Conservation (phyloP, 2,888 invertebrate species). For the Dorcus hopei region DNA sequence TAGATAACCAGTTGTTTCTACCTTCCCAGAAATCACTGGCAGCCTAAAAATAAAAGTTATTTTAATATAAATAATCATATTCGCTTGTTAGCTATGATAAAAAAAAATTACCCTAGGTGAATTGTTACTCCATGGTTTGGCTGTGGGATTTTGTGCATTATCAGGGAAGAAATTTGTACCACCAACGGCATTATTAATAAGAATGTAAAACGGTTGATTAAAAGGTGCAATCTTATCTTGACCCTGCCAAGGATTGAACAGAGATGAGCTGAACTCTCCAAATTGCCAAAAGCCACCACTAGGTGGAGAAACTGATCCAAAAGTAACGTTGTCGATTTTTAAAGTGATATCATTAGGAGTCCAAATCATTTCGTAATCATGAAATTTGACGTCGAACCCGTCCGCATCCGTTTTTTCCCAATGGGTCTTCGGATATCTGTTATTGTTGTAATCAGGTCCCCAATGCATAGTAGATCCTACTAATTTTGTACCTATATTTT, state of each 20-base stretch:
- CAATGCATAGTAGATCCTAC: constrained; percentile 64
- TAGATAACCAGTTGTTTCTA: constrained; percentile 55
- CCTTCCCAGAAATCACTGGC: constrained; percentile 63
- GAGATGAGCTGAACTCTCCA: constrained; percentile 51
- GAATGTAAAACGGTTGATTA: constrained; percentile 64
- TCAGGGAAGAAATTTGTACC: constrained; percentile 68
- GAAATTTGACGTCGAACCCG: constrained; percentile 58
- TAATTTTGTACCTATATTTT: constrained; percentile 59
- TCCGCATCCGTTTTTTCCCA: constrained; percentile 42
- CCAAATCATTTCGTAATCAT: constrained; percentile 67
- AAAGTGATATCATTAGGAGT: constrained; percentile 54
- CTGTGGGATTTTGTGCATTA: constrained; percentile 51
- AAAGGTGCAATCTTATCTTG: constrained; percentile 64
- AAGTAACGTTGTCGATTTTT: constrained; percentile 53
- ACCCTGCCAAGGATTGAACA: constrained; percentile 57
- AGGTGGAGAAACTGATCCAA: constrained; percentile 54
- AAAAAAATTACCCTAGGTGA: constrained; percentile 52
- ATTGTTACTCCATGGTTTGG: constrained; percentile 61
- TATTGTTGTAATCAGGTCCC: constrained; percentile 58
- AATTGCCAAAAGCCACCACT: constrained; percentile 64
- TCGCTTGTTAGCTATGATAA: too few relatives aligned
- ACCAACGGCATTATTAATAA: constrained; percentile 66
- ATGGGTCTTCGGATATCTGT: constrained; percentile 56
- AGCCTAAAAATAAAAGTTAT: constrained; percentile 38
- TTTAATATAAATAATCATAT: background rate